These are phyloP conservation scores for Diplazon laetatorius DNA, from an alignment of 2,888 invertebrate species.

Conservation along the genomic window DNA sequence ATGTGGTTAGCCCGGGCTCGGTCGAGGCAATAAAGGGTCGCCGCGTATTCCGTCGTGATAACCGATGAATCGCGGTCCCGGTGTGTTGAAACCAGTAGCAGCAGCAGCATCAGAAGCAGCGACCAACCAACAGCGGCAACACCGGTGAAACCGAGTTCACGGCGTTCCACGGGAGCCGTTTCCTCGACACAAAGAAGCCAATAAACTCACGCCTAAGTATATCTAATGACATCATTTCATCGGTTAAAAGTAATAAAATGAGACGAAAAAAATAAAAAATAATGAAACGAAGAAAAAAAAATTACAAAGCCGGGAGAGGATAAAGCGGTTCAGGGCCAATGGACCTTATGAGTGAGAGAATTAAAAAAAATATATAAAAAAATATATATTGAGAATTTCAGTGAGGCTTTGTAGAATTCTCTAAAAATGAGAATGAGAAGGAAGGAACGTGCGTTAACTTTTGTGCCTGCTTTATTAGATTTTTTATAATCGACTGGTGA, in stretches of 20 bases:
- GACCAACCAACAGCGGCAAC: slow-evolving; percentile 9
- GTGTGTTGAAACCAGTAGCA: slow-evolving; percentile 37
- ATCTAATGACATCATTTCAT: slow-evolving; percentile 79
- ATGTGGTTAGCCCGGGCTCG: slow-evolving; percentile 52
- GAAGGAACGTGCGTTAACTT: slow-evolving; percentile 12
- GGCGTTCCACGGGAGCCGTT: slow-evolving; percentile 72
- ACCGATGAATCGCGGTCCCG: slow-evolving; percentile 70
- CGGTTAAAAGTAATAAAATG: slow-evolving; percentile 73
- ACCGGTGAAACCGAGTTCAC: slow-evolving; percentile 14
- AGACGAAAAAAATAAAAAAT: slow-evolving; percentile 42
- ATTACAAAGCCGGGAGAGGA: slow-evolving; percentile 4
- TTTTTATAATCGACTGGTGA: not conserved
- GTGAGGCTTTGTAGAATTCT: slow-evolving; percentile 13
- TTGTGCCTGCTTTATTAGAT: slow-evolving; percentile 5
- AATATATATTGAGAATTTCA: slow-evolving; percentile 36
- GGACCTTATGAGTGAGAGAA: slow-evolving; percentile 40
- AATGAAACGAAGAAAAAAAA: slow-evolving; percentile 43
- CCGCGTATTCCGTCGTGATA: slow-evolving; percentile 68
- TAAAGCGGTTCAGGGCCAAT: slow-evolving; percentile 34
- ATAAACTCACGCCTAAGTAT: slow-evolving; percentile 79
- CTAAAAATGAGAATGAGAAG: slow-evolving; percentile 15
- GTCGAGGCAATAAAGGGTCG: slow-evolving; percentile 62
- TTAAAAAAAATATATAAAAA: too few relatives aligned
- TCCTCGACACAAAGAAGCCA: slow-evolving; percentile 72
- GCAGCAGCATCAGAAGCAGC: slow-evolving; percentile 20